These are phyloP conservation scores for Corydoras maculifer DNA, from an alignment of 2,113 vertebrate species.

Conservation along the genomic window DNA sequence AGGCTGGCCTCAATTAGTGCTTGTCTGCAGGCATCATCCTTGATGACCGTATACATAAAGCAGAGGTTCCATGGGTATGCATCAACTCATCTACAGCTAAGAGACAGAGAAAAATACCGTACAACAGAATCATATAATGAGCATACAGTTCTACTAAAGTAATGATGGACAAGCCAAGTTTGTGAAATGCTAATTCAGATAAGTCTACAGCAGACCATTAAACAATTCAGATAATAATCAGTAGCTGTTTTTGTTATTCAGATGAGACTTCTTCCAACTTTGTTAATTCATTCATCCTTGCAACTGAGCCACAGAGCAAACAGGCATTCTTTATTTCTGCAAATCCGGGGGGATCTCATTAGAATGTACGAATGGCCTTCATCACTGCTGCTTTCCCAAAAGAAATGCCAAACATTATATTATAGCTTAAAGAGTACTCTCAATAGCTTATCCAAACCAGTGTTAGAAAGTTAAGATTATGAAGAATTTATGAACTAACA, in stretches of 20 bases:
- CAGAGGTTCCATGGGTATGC: slow-evolving; percentile 6
- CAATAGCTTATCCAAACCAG: not conserved
- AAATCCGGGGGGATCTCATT: slow-evolving; percentile 33
- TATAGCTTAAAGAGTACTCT: not conserved
- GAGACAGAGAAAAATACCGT: not conserved
- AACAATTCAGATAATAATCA: not conserved
- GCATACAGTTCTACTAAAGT: not conserved
- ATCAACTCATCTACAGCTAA: slow-evolving; percentile 12
- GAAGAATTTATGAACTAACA: too few relatives aligned
- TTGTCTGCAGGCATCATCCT: slow-evolving; percentile 35
- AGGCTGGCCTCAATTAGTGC: slow-evolving; percentile 41
- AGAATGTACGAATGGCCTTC: slow-evolving; percentile 11
- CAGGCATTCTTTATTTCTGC: slow-evolving; percentile 10
- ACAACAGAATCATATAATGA: not conserved
- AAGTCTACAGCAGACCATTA: not conserved
- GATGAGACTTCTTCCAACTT: not conserved
- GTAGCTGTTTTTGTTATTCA: slow-evolving; percentile 9
- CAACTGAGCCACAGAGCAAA: slow-evolving; percentile 16
- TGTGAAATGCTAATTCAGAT: not conserved
- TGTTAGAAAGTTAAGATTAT: not conserved
- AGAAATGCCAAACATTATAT: slow-evolving; percentile 17
- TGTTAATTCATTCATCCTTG: slow-evolving; percentile 6
- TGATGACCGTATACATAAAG: slow-evolving; percentile 23
- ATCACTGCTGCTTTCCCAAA: slow-evolving; percentile 2
- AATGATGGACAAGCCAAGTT: not conserved